Percentiles rank a stretch among this genome's conserved stretches.
phyloP scores from a whole-genome alignment of 1,140 invertebrate genomes.

The Anagrus nilaparvatae region DNA sequence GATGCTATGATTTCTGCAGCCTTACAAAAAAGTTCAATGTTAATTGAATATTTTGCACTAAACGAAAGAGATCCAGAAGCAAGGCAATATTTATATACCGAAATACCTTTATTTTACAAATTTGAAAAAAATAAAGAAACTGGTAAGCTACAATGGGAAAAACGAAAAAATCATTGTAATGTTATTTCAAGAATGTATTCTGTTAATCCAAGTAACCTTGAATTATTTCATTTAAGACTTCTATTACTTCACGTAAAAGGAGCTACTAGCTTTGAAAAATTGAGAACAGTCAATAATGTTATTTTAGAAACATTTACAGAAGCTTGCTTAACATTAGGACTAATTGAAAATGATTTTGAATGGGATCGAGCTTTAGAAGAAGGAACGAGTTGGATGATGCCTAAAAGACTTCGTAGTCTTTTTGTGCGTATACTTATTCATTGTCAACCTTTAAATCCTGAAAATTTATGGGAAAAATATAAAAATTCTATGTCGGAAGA shows the following conservation, averaged over 20 bases:
- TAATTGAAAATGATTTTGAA: slow-evolving; percentile 11
- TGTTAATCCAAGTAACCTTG: slow-evolving; percentile 15
- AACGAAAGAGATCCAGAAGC: not conserved
- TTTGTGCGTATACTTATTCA: slow-evolving; percentile 11
- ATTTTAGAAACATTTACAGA: slow-evolving; percentile 22
- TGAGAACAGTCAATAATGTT: slow-evolving; percentile 3
- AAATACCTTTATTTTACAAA: slow-evolving; percentile 4
- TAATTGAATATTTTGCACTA: slow-evolving; percentile 5
- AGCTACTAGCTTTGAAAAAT: slow-evolving; percentile 4
- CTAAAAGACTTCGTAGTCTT: slow-evolving; percentile 1
- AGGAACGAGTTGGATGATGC: slow-evolving; percentile 13
- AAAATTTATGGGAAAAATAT: slow-evolving; percentile 9
- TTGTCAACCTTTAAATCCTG: slow-evolving; percentile 6
- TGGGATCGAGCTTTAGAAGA: slow-evolving; percentile 7
- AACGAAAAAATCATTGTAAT: not conserved
- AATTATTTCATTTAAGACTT: slow-evolving; percentile 29
- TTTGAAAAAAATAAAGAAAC: not conserved
- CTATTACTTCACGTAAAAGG: slow-evolving; percentile 20
- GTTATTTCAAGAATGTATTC: slow-evolving; percentile 9
- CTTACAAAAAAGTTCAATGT: not conserved
- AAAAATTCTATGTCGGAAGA: slow-evolving; percentile 8
- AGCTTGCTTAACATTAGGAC: slow-evolving; percentile 18
- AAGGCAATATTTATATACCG: slow-evolving; percentile 3
- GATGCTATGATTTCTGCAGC: too few species aligned
- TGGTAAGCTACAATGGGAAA: not conserved